Percentiles rank a stretch among this genome's conserved stretches.
These are phyloP conservation scores for Dendrocincla tyrannina DNA, from an alignment of 2,797 vertebrate species.

Conservation along the genomic window DNA sequence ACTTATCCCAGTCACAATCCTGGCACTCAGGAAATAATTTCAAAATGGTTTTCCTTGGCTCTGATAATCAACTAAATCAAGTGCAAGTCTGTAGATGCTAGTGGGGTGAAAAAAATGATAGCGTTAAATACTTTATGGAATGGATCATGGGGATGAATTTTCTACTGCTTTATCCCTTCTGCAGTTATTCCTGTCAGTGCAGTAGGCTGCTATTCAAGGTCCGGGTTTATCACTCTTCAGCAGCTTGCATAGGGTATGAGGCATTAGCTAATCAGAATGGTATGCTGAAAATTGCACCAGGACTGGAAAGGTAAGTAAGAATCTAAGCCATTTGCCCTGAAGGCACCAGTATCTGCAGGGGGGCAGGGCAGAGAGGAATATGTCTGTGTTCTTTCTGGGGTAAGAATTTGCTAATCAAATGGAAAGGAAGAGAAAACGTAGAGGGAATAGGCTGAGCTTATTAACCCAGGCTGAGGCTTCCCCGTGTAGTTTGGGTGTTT, in stretches of 20 bases:
- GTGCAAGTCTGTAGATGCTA: background rate
- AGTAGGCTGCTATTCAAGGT: background rate
- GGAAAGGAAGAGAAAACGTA: background rate
- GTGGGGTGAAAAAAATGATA: background rate
- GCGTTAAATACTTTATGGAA: background rate
- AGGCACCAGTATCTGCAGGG: background rate
- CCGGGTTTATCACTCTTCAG: background rate
- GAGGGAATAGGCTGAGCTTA: background rate
- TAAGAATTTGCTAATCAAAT: background rate
- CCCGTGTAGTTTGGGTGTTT: background rate
- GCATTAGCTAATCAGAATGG: constrained; percentile 26
- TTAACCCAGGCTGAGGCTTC: background rate
- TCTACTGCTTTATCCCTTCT: background rate
- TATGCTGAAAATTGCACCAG: background rate
- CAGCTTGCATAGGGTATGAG: background rate
- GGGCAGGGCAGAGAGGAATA: background rate
- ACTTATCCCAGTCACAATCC: background rate
- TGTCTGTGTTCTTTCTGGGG: background rate
- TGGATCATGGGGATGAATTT: background rate
- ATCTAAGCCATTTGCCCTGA: background rate
- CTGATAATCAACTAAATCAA: background rate
- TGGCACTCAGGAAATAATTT: background rate
- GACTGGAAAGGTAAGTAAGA: background rate
- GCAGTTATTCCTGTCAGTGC: background rate
- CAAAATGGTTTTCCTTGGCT: background rate